Evolutionary conservation across 2,888 invertebrate genomes (phyloP).

Genomic region (Lepidochitona cinerea): DNA sequence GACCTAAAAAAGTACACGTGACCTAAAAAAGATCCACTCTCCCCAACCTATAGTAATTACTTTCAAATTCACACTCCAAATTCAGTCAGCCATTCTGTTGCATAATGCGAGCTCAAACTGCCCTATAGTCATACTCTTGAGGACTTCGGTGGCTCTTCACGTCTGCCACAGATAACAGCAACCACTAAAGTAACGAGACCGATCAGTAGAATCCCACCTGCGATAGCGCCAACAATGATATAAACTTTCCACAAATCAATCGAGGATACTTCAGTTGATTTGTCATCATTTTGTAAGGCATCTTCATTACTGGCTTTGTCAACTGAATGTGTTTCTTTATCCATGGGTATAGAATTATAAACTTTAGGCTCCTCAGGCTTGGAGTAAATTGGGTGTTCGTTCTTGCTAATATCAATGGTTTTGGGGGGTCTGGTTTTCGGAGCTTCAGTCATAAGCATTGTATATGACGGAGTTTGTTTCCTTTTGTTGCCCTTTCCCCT

Average conservation of each 20-base stretch:
- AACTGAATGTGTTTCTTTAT: background rate
- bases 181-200: slow-evolving; percentile 59
- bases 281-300: background rate
- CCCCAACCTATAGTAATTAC: no score
- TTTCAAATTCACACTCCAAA: no score
- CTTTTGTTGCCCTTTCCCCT: background rate
- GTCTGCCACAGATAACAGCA: slow-evolving; percentile 53
- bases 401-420: background rate
- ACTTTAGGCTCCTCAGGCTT: background rate
- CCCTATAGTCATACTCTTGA: slow-evolving; percentile 49
- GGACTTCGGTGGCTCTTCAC: slow-evolving; percentile 53
- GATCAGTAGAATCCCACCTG: slow-evolving; percentile 54
- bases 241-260: slow-evolving; percentile 59
- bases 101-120: no score
- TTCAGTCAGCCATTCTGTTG: no score
- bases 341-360: background rate
- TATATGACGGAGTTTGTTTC: background rate
- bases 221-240: slow-evolving; percentile 59
- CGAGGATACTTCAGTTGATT: background rate
- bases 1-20: no score
- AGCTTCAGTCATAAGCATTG: background rate
- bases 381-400: background rate
- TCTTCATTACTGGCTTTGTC: background rate
- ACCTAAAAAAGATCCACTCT: no score
- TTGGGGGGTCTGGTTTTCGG: background rate